These are phyloP conservation scores for Cylindroiulus punctatus DNA, from an alignment of 2,888 invertebrate genomes.

Conservation along the genomic window DNA sequence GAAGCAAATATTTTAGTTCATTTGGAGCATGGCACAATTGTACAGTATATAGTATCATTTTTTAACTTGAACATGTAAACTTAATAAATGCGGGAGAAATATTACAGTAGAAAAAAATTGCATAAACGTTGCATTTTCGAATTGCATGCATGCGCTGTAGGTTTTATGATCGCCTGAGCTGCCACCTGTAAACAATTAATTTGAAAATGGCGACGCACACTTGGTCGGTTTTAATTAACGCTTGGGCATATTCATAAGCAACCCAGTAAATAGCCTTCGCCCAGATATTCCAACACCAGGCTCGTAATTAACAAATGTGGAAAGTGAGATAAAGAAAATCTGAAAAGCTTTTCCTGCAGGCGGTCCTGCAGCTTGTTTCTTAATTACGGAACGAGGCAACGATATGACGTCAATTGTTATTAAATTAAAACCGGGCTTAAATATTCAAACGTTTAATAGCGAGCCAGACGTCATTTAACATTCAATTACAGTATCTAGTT, in stretches of 20 bases:
- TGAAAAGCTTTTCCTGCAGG: conserved; percentile 14
- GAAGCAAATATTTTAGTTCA: too few species aligned
- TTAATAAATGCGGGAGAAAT: too few species aligned
- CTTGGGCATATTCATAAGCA: background rate
- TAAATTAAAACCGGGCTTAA: conserved; percentile 15
- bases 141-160: background rate
- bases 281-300: background rate
- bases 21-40: too few species aligned
- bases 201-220: background rate
- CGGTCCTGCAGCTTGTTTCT: background rate
- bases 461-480: background rate
- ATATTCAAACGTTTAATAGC: conserved; percentile 8
- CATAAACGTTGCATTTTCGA: too few species aligned
- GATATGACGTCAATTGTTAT: background rate
- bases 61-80: too few species aligned
- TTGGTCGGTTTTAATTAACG: conserved; percentile 15
- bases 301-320: conserved; percentile 32
- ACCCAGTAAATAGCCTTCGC: background rate
- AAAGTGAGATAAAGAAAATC: conserved; percentile 13
- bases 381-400: background rate
- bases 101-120: too few species aligned
- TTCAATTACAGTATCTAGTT: conserved; percentile 21
- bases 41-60: too few species aligned
- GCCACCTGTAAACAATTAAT: background rate
- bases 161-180: background rate